Evolutionary conservation across 2,113 vertebrate species (phyloP), one percentile per base, ranked within the genome.

Genomic region (Aptenodytes patagonicus): DNA sequence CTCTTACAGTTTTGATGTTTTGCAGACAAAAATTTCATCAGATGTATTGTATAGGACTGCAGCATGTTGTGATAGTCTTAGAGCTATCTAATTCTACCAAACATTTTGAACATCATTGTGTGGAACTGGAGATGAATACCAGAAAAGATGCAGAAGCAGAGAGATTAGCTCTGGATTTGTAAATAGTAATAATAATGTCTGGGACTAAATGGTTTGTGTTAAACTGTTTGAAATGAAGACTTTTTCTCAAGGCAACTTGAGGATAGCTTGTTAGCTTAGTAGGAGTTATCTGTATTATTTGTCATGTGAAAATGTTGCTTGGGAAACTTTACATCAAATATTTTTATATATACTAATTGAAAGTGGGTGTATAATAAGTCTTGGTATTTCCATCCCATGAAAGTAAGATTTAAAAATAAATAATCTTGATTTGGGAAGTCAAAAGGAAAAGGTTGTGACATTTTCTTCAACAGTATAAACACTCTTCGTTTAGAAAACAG

Each of bases 401-500:
- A 97, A 95, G 15, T 92, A 89, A 72, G 54, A 60, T 95, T 89
- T 94, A 95, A 95, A 96, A 97, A 96, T 92, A 96, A 89, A 87
- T 84, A 83, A 62, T 82, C 80, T 89, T 71, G 31, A 92, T 95
- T 96, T 93, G 83, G 89, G 81, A 91, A 95, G 93, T 87, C 89
- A 97, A 95, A 96, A 96, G 80, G 57, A 97, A 97, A 96, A 95
- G 93, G 86, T 95, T 94, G 46, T 82, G 94, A 95, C 95, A 96
- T 95, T 95, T 96, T 95, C 87, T 91, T 31, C 65, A 89, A 83
- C 72, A 91, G 49, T 79, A 57, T 94, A 95, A 94, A 96, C 84
- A 94, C 24, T 72, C 75, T 77, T 82, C 65, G 65, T 87, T 91
- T 91, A 95, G 87, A 72, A 94, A 93, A 94, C 42, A 93, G 54